phyloP scores from a whole-genome alignment of 2,113 vertebrate species.

The Calyptomena viridis region DNA sequence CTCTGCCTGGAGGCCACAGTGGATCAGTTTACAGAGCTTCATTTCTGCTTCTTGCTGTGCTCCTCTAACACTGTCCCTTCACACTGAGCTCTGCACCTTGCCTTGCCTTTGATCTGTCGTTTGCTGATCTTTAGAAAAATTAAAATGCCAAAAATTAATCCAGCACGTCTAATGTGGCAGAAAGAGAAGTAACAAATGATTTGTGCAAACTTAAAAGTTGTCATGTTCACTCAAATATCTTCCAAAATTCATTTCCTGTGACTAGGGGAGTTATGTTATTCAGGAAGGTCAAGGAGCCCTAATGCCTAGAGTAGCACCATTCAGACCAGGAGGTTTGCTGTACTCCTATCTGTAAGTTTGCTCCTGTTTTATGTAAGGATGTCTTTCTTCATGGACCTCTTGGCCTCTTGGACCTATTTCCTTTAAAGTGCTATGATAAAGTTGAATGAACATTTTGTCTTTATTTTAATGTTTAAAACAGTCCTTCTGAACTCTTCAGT shows the following conservation, averaged over 20 bases:
- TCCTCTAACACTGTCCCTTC: not conserved
- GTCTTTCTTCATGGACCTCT: not conserved
- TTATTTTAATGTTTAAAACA: not conserved
- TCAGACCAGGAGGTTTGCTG: not conserved
- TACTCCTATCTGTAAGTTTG: not conserved
- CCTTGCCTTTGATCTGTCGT: not conserved
- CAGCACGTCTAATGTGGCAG: not conserved
- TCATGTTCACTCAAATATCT: rapidly evolving
- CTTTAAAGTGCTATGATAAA: not conserved
- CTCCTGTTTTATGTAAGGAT: not conserved
- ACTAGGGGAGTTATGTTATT: not conserved
- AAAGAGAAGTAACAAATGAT: not conserved
- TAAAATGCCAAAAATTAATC: not conserved
- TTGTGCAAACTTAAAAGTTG: not conserved
- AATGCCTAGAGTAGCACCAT: rapidly evolving
- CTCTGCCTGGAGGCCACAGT: not conserved
- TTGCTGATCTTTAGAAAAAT: not conserved
- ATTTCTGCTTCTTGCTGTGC: not conserved
- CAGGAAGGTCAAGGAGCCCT: not conserved
- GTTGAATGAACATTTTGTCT: not conserved
- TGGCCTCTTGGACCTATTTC: not conserved
- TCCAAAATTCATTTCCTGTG: not conserved
- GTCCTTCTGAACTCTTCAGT: not conserved
- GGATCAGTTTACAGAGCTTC: not conserved
- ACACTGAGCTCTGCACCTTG: not conserved